phyloP scores from a whole-genome alignment of 2,113 vertebrate species.

The Nansenia antarctica region DNA sequence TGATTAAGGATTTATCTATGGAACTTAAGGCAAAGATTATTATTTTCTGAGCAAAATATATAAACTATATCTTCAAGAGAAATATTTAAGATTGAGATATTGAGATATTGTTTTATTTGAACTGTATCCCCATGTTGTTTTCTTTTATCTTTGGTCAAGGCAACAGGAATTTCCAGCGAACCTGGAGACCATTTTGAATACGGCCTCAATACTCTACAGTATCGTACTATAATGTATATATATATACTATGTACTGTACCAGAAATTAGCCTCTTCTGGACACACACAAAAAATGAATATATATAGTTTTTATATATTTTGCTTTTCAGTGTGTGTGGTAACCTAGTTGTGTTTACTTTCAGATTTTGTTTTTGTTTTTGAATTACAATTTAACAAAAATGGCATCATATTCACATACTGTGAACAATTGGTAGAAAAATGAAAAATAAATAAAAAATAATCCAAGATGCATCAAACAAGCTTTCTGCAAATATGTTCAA shows the following conservation, averaged over 20 bases:
- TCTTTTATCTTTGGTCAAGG: slow-evolving; percentile 59
- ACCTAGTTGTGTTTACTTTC: background rate
- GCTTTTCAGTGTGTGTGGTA: background rate
- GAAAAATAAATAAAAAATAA: too few relatives aligned
- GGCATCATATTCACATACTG: background rate
- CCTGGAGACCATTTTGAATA: slow-evolving; percentile 33
- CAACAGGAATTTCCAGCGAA: slow-evolving; percentile 45
- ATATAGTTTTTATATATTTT: background rate
- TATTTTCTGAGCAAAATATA: slow-evolving; percentile 9
- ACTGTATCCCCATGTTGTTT: background rate
- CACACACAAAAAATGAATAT: background rate
- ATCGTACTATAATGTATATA: too few relatives aligned
- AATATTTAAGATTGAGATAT: slow-evolving; percentile 12
- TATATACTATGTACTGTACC: too few relatives aligned
- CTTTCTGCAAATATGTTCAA: background rate
- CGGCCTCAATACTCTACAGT: slow-evolving; percentile 1
- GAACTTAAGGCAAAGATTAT: slow-evolving; percentile 48
- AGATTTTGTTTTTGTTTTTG: background rate
- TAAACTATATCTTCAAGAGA: slow-evolving; percentile 13
- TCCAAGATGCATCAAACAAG: background rate
- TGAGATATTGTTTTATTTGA: slow-evolving; percentile 10
- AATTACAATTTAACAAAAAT: background rate
- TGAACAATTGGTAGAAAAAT: background rate
- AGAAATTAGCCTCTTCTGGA: background rate
- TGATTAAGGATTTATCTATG: background rate